Percentiles rank a stretch among this genome's conserved stretches.
These are phyloP conservation scores for Calyptommatus sinebrachiatus DNA, from an alignment of 2,113 vertebrate species.

Conservation along the genomic window DNA sequence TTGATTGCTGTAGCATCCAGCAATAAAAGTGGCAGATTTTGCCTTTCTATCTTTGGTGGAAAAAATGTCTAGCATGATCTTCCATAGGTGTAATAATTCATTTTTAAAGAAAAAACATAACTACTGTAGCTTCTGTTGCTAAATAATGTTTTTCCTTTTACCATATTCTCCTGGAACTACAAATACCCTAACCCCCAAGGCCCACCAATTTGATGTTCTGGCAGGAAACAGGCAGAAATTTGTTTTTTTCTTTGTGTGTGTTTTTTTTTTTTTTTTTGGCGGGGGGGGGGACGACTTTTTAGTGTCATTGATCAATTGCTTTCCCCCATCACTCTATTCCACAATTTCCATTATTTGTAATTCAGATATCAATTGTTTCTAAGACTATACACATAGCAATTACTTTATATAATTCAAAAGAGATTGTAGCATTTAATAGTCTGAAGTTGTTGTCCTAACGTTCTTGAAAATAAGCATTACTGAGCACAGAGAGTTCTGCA, in stretches of 20 bases:
- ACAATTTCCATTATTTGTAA: not conserved
- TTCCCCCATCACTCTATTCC: not conserved
- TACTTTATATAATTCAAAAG: slow-evolving; percentile 16
- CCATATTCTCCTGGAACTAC: not conserved
- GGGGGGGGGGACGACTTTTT: not conserved
- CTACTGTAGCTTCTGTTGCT: slow-evolving; percentile 20
- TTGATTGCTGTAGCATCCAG: slow-evolving; percentile 63
- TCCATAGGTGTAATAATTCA: slow-evolving; percentile 49
- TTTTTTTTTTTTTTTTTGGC: too few relatives aligned
- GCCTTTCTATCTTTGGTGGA: slow-evolving; percentile 48
- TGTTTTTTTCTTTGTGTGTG: not conserved
- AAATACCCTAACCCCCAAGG: not conserved
- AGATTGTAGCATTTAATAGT: not conserved
- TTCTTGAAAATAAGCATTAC: too few relatives aligned
- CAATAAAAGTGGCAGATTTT: slow-evolving; percentile 61
- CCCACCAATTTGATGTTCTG: not conserved
- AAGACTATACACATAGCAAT: slow-evolving; percentile 25
- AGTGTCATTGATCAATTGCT: not conserved
- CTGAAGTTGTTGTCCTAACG: too few relatives aligned
- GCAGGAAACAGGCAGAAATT: not conserved
- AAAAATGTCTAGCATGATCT: slow-evolving; percentile 53
- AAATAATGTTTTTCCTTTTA: slow-evolving; percentile 24
- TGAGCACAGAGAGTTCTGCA: too few relatives aligned
- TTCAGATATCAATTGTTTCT: slow-evolving; percentile 16
- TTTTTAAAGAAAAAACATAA: slow-evolving; percentile 5